Conservation (phyloP, 2,113 vertebrate species). For the Cebidichthys violaceus region DNA sequence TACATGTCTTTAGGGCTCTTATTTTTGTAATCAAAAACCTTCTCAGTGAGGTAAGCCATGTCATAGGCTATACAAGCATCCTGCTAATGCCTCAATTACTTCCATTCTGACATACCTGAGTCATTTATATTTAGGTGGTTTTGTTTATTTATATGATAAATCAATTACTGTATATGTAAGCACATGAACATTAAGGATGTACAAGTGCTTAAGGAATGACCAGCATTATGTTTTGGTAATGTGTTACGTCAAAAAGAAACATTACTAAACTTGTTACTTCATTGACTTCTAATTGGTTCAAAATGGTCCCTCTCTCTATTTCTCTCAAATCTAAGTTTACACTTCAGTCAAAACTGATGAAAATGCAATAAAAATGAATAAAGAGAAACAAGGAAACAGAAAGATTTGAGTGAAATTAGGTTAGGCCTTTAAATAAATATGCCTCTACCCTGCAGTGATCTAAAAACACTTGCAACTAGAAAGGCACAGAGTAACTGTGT, state of each 20-base stretch:
- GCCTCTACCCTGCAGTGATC: too few relatives aligned
- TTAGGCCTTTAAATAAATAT: too few relatives aligned
- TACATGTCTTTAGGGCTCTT: conserved; percentile 7
- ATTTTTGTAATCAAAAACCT: conserved; percentile 11
- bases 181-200: background rate
- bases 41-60: background rate
- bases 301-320: background rate
- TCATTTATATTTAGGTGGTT: background rate
- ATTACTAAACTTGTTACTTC: background rate
- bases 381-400: too few relatives aligned
- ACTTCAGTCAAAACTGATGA: background rate
- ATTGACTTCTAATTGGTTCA: too few relatives aligned
- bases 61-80: background rate
- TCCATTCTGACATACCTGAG: background rate
- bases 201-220: background rate
- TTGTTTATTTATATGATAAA: background rate
- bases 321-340: background rate
- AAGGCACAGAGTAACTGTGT: too few relatives aligned
- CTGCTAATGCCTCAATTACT: background rate
- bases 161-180: background rate
- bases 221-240: background rate
- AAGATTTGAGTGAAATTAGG: too few relatives aligned
- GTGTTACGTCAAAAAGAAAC: background rate
- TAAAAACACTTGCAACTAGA: too few relatives aligned
- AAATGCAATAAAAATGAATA: too few relatives aligned